Conservation (phyloP, 2,797 vertebrate genomes). For the Lates japonicus region DNA sequence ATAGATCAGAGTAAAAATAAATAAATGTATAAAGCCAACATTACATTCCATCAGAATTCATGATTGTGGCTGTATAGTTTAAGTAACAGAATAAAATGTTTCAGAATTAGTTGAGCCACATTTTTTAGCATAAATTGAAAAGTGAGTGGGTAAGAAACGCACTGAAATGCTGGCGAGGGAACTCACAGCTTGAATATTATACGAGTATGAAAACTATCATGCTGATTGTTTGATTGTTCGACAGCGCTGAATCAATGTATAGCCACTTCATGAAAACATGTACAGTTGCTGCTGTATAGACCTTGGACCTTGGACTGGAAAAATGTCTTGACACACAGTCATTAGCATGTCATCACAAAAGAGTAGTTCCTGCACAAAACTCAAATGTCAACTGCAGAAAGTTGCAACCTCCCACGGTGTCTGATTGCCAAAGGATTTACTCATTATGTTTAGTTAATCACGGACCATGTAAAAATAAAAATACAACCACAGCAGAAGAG, state of each 20-base stretch:
- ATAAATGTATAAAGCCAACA: too few species aligned
- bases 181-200: neutral
- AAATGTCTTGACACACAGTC: conserved; percentile 5
- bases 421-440: conserved; percentile 17
- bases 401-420: conserved; percentile 18
- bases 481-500: neutral
- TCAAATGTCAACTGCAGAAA: conserved; percentile 32
- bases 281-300: neutral
- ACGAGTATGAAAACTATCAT: neutral
- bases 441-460: conserved; percentile 20
- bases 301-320: neutral
- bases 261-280: conserved; percentile 5
- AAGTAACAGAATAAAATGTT: too few species aligned
- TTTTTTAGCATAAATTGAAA: conserved; percentile 21
- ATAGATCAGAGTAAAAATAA: too few species aligned
- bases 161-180: neutral
- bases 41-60: too few species aligned
- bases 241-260: neutral
- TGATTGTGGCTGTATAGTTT: too few species aligned
- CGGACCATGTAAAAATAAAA: neutral
- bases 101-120: too few species aligned
- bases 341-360: neutral
- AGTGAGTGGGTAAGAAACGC: neutral
- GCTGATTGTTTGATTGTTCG: conserved; percentile 4
- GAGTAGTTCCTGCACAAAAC: conserved; percentile 1